Percentiles rank a stretch among this genome's conserved stretches.
Evolutionary conservation across 2,888 invertebrate species (phyloP).

Genomic region (Magallana nippona): DNA sequence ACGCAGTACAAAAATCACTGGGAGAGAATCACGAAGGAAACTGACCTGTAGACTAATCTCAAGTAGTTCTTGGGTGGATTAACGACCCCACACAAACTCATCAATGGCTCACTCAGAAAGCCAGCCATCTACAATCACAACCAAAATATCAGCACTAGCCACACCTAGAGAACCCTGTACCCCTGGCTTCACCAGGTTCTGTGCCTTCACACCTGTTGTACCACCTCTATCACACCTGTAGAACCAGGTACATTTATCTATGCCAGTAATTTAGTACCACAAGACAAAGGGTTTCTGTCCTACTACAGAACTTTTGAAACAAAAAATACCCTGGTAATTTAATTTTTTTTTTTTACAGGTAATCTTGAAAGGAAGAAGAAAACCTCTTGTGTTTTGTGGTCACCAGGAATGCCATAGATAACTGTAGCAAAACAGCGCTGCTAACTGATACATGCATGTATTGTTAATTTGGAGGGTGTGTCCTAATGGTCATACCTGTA

Average conservation of each 20-base stretch:
- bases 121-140: conserved; percentile 85
- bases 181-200: not conserved
- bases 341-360: no score
- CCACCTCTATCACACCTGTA: not conserved
- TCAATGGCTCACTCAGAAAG: conserved; percentile 94
- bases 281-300: no score
- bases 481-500: conserved; percentile 84
- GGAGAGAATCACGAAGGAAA: not conserved
- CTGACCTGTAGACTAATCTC: conserved; percentile 87
- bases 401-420: no score
- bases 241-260: no score
- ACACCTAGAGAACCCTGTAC: not conserved
- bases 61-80: conserved; percentile 93
- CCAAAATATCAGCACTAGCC: not conserved
- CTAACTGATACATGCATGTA: not conserved
- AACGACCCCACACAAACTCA: conserved; percentile 97
- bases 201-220: not conserved
- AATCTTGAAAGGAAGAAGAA: no score
- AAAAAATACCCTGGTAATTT: no score
- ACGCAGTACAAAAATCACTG: no score
- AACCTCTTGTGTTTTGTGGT: no score
- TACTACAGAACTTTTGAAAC: no score
- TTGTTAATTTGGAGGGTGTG: not conserved
- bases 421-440: no score
- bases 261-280: no score